These are phyloP conservation scores for Tachystola acroxantha DNA, from an alignment of 2,888 invertebrate species.

Conservation along the genomic window DNA sequence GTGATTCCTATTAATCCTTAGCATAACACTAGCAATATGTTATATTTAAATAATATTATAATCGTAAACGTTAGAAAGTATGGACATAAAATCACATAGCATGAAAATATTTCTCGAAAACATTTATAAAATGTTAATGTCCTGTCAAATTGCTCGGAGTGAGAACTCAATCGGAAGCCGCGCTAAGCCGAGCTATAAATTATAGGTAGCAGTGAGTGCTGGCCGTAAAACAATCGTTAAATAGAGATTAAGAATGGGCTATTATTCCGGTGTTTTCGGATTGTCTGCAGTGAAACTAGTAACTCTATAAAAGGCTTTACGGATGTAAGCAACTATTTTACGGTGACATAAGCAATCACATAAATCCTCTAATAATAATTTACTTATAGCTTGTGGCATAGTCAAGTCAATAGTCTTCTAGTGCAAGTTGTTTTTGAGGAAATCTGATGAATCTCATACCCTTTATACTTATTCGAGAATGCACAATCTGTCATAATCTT, in stretches of 20 bases:
- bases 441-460: no score
- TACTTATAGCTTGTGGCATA: no score
- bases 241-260: slow-evolving; percentile 42
- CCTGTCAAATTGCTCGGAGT: slow-evolving; percentile 15
- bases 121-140: slow-evolving; percentile 19
- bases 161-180: slow-evolving; percentile 39
- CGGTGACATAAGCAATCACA: no score
- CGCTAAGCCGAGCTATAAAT: slow-evolving; percentile 53
- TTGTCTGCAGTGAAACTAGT: background rate
- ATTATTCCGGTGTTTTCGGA: slow-evolving; percentile 1
- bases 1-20: background rate
- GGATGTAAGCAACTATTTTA: no score
- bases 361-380: no score
- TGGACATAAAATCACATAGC: slow-evolving; percentile 80
- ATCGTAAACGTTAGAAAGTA: slow-evolving; percentile 32
- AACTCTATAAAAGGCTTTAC: no score
- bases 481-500: no score
- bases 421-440: no score
- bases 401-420: no score
- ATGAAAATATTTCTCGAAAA: slow-evolving; percentile 48
- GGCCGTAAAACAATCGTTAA: slow-evolving; percentile 61
- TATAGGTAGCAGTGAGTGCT: slow-evolving; percentile 41
- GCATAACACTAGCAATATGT: slow-evolving; percentile 1
- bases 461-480: no score
- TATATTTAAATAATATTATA: slow-evolving; percentile 29